These are phyloP conservation scores for Microctenopoma lineatum DNA, from an alignment of 2,797 vertebrate genomes.

Conservation along the genomic window DNA sequence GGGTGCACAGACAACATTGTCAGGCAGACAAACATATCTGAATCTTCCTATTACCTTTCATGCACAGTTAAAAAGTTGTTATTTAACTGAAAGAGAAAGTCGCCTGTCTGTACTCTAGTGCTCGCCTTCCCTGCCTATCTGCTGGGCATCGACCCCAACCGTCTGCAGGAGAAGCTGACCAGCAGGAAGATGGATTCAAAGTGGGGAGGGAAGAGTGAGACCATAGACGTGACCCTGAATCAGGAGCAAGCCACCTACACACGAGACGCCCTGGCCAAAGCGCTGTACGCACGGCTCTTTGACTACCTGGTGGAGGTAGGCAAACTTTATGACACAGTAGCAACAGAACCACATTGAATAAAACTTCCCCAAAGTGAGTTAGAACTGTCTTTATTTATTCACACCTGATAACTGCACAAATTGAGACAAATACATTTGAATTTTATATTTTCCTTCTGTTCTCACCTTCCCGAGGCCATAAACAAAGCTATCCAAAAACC, in stretches of 20 bases:
- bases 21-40: neutral
- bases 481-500: conserved; percentile 96
- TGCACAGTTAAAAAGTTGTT: neutral
- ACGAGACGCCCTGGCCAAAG: conserved; percentile 94
- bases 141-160: conserved; percentile 89
- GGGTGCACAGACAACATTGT: neutral
- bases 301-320: conserved; percentile 95
- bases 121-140: conserved; percentile 97
- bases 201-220: conserved; percentile 93
- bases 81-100: neutral
- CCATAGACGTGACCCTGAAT: conserved; percentile 94
- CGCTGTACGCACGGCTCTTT: conserved; percentile 92
- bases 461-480: conserved; percentile 83
- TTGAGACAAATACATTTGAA: neutral
- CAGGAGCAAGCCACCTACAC: conserved; percentile 96
- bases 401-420: too few species aligned
- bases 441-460: neutral
- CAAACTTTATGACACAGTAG: neutral
- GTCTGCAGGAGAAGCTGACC: conserved; percentile 94
- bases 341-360: neutral
- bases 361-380: neutral
- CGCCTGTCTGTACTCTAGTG: conserved; percentile 75
- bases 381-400: neutral
- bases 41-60: neutral
- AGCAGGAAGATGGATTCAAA: conserved; percentile 98